A percentile compares a stretch with the other conserved stretches of the same genome.
phyloP scores from a whole-genome alignment of 2,113 vertebrate species.

The Carlito syrichta region DNA sequence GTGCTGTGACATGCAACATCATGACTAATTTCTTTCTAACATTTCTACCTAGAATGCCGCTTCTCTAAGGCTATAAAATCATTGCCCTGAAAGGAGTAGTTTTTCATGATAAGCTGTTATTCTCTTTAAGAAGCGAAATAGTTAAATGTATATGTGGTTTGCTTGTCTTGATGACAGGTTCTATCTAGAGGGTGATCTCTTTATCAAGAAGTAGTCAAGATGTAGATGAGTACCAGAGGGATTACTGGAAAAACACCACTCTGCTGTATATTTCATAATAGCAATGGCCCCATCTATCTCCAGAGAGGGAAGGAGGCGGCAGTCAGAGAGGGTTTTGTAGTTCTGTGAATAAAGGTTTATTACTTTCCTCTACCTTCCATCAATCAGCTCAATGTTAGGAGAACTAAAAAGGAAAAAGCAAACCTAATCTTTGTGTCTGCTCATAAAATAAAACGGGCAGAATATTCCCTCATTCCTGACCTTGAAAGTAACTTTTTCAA shows the following conservation, averaged over 20 bases:
- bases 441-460: slow-evolving; percentile 60
- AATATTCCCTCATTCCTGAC: slow-evolving; percentile 57
- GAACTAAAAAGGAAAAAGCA: slow-evolving; percentile 68
- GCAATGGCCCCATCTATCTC: slow-evolving; percentile 45
- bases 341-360: slow-evolving; percentile 73
- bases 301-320: slow-evolving; percentile 33
- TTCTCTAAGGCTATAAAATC: slow-evolving; percentile 14
- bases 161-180: slow-evolving; percentile 25
- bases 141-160: slow-evolving; percentile 10
- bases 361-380: slow-evolving; percentile 72
- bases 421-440: slow-evolving; percentile 72
- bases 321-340: slow-evolving; percentile 56
- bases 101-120: background rate
- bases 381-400: slow-evolving; percentile 66
- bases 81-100: slow-evolving; percentile 26
- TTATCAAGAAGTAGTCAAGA: slow-evolving; percentile 49
- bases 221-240: slow-evolving; percentile 35
- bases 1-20: background rate
- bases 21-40: slow-evolving; percentile 30
- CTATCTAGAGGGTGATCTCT: slow-evolving; percentile 33
- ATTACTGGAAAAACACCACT: slow-evolving; percentile 14
- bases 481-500: slow-evolving; percentile 70
- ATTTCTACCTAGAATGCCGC: background rate
- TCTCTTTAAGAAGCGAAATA: slow-evolving; percentile 44
- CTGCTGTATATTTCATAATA: slow-evolving; percentile 47